A percentile compares a stretch with the other conserved stretches of the same genome.
phyloP scores from a whole-genome alignment of 2,888 invertebrate genomes.

The Tanypteryx hageni region DNA sequence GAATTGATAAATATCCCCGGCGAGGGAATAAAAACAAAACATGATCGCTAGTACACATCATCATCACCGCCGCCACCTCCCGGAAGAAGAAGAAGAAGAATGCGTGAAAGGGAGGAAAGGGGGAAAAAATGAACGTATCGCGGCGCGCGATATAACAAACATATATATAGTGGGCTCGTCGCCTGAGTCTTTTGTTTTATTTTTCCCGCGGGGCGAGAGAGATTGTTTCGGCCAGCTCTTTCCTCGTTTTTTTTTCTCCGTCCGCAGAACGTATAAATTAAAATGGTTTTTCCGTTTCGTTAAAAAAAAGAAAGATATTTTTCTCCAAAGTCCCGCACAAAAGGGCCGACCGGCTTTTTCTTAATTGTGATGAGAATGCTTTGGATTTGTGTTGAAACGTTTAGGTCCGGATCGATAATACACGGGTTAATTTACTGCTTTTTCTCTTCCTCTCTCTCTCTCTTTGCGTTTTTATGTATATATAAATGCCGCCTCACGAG shows the following conservation, averaged over 20 bases:
- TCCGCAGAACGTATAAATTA: neutral
- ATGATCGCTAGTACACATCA: slow-evolving; percentile 43
- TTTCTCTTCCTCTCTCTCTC: neutral
- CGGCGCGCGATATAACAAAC: slow-evolving; percentile 26
- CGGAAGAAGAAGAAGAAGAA: slow-evolving; percentile 51
- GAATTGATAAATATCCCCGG: slow-evolving; percentile 59
- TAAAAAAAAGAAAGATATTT: neutral
- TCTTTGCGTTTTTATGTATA: neutral
- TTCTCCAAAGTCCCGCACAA: slow-evolving; percentile 4
- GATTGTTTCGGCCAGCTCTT: neutral
- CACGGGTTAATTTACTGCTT: slow-evolving; percentile 44
- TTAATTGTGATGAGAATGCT: slow-evolving; percentile 21
- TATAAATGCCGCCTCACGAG: slow-evolving; percentile 4
- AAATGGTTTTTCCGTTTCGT: neutral
- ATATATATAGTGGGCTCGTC: neutral
- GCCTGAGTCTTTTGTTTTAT: neutral
- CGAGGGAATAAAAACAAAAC: slow-evolving; percentile 35
- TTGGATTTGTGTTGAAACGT: slow-evolving; percentile 54
- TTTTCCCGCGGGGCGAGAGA: neutral
- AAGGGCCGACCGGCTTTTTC: slow-evolving; percentile 5
- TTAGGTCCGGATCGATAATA: slow-evolving; percentile 61
- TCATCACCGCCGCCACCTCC: slow-evolving; percentile 41
- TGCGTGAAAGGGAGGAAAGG: neutral
- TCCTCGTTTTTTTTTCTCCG: neutral
- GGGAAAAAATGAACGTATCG: neutral